Evolutionary conservation across 2,888 invertebrate genomes (phyloP).

Genomic region (Rhagium mordax): DNA sequence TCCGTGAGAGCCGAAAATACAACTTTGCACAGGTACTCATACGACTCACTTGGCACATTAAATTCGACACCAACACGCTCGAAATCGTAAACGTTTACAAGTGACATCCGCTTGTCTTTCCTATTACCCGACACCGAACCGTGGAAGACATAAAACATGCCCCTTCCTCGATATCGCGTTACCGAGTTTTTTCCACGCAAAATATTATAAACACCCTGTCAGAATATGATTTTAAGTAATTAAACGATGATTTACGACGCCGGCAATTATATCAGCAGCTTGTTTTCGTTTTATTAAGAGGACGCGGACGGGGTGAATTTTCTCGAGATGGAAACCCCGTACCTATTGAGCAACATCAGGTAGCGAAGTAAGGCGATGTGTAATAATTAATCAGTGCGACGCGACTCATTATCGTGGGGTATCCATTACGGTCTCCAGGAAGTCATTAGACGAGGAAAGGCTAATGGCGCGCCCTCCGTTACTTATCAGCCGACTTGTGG

Average conservation of each 20-base stretch:
- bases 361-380: conserved; percentile 23
- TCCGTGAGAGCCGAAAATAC: neutral
- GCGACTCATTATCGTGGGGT: conserved; percentile 66
- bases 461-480: conserved; percentile 56
- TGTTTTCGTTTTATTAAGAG: neutral
- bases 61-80: conserved; percentile 47
- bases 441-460: conserved; percentile 64
- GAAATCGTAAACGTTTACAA: conserved; percentile 34
- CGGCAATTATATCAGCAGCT: conserved; percentile 10
- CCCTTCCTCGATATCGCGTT: conserved; percentile 40
- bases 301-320: neutral
- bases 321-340: neutral
- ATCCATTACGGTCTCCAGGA: conserved; percentile 67
- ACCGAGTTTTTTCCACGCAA: conserved; percentile 21
- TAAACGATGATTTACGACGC: conserved; percentile 19
- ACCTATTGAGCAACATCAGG: neutral
- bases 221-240: conserved; percentile 10
- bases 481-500: conserved; percentile 38
- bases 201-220: conserved; percentile 22
- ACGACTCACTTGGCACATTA: conserved; percentile 36
- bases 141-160: conserved; percentile 43
- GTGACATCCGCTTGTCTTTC: conserved; percentile 41
- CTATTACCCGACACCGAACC: conserved; percentile 42
- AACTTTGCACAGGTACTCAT: conserved; percentile 38
- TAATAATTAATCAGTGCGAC: conserved; percentile 66